Percentiles rank a stretch among this genome's conserved stretches.
Conservation (phyloP, 2,888 invertebrate genomes). For the Cephus runcator region DNA sequence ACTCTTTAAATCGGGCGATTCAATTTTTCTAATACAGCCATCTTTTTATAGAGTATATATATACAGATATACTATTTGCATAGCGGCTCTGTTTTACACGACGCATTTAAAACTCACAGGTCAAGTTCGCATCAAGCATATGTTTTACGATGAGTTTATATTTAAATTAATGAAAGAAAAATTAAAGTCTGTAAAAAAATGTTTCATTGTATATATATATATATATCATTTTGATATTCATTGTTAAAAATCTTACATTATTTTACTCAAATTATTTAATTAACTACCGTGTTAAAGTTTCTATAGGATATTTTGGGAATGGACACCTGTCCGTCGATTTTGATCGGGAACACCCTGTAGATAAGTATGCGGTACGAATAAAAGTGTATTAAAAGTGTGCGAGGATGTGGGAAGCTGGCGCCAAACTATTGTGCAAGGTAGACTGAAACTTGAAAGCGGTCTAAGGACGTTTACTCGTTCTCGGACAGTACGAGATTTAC, state of each 20-base stretch:
- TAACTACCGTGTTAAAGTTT: too few relatives aligned
- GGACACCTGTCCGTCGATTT: background rate
- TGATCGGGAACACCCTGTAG: background rate
- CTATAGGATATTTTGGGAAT: background rate
- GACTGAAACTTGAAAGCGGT: constrained; percentile 24
- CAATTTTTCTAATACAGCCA: background rate
- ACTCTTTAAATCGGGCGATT: too few relatives aligned
- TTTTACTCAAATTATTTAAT: background rate
- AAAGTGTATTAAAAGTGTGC: background rate
- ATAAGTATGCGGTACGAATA: background rate
- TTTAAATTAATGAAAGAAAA: too few relatives aligned
- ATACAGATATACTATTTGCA: background rate
- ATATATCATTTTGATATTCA: background rate
- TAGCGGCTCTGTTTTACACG: background rate
- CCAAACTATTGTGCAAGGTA: constrained; percentile 32
- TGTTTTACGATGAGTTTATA: background rate
- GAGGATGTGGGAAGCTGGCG: constrained; percentile 33
- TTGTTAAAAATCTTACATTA: background rate
- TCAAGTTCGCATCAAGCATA: background rate
- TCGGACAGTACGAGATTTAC: background rate
- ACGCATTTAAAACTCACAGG: background rate
- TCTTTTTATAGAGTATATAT: too few relatives aligned
- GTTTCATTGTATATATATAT: too few relatives aligned
- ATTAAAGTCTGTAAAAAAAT: too few relatives aligned
- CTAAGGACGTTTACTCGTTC: constrained; percentile 25